phyloP scores from a whole-genome alignment of 1,140 invertebrate genomes.

The Drosophila lini region DNA sequence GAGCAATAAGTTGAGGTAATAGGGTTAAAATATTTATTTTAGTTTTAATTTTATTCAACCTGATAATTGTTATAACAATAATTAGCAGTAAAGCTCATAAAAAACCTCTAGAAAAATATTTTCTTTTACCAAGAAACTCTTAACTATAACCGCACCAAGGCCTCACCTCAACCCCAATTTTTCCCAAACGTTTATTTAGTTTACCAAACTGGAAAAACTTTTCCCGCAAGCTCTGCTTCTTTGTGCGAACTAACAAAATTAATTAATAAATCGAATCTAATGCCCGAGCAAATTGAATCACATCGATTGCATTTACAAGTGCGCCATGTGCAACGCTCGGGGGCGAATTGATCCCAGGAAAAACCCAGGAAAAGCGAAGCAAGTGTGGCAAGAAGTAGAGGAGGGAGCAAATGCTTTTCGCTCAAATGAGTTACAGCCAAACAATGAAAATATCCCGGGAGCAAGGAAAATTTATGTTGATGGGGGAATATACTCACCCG shows the following conservation, averaged over 20 bases:
- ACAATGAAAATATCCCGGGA: slow-evolving; percentile 61
- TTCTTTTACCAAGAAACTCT: not conserved
- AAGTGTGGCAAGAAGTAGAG: slow-evolving; percentile 8
- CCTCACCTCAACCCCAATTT: not conserved
- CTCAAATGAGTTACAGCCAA: slow-evolving; percentile 76
- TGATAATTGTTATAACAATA: not conserved
- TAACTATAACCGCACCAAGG: not conserved
- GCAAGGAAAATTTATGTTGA: slow-evolving; percentile 45
- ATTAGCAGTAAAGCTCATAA: not conserved
- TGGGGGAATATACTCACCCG: slow-evolving; percentile 2
- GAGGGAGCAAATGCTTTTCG: slow-evolving; percentile 60
- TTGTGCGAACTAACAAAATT: slow-evolving; percentile 45
- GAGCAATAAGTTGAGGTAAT: no score
- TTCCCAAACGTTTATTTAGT: slow-evolving; percentile 19
- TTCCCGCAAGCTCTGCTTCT: slow-evolving; percentile 6
- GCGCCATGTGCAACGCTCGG: slow-evolving; percentile 43
- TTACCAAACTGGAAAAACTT: slow-evolving; percentile 22
- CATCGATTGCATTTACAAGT: slow-evolving; percentile 66
- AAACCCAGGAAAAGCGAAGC: slow-evolving; percentile 18
- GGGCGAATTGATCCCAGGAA: slow-evolving; percentile 27
- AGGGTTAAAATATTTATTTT: no score
- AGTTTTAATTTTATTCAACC: no score
- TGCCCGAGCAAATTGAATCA: slow-evolving; percentile 62
- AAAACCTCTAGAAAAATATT: not conserved
- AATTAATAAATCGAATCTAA: slow-evolving; percentile 78